Conservation (phyloP, 1,140 invertebrate species). For the Tetragonula clypearis region DNA sequence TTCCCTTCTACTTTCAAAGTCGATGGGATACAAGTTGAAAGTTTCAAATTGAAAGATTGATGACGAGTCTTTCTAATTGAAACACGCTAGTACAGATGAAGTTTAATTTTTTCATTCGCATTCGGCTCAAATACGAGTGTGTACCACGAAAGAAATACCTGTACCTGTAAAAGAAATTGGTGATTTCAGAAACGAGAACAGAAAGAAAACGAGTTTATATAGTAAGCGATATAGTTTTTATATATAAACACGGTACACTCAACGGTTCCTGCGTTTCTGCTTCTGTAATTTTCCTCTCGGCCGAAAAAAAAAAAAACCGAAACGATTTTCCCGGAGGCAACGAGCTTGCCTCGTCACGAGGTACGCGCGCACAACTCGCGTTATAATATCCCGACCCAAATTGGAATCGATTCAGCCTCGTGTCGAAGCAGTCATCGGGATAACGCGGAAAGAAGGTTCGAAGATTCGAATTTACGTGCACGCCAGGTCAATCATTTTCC, state of each 20-base stretch:
- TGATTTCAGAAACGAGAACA: too few relatives aligned
- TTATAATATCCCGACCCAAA: constrained; percentile 42
- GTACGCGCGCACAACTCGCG: constrained; percentile 26
- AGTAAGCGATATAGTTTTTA: too few relatives aligned
- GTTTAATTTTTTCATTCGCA: background rate
- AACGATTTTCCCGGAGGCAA: background rate
- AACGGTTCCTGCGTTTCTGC: too few relatives aligned
- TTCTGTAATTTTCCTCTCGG: background rate
- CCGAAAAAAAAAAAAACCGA: background rate
- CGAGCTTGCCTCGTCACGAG: constrained; percentile 10
- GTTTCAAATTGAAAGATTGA: background rate
- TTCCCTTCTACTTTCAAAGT: background rate
- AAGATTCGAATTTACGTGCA: constrained; percentile 44
- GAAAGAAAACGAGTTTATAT: too few relatives aligned
- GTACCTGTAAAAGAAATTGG: too few relatives aligned
- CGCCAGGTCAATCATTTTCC: constrained; percentile 38
- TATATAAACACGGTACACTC: too few relatives aligned
- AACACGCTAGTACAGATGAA: background rate
- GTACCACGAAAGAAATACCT: too few relatives aligned
- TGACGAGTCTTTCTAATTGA: background rate
- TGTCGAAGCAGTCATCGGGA: constrained; percentile 45
- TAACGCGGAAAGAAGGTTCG: constrained; percentile 35
- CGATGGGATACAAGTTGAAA: background rate
- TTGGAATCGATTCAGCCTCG: constrained; percentile 55
- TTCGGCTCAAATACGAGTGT: background rate